Base-by-base conservation (phyloP, 2,797 vertebrate species). In the Leuciscus waleckii region DNA sequence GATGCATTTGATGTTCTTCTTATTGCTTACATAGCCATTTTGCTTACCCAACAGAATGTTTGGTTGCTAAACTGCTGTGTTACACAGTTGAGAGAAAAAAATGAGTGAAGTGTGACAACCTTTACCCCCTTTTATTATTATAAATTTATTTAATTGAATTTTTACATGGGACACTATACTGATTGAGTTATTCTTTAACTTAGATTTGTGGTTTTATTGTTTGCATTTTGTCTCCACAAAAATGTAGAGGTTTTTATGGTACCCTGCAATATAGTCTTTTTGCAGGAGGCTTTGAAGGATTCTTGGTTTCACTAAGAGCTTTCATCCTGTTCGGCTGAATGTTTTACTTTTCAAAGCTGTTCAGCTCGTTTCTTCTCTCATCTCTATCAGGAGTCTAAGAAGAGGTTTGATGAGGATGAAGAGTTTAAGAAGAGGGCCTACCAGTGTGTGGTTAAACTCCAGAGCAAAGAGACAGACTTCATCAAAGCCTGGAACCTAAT, bases 361-460 rank as follows among this genome's bases (percentile, higher is more conserved):
- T 81, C 3, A 87, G 73, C 32, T 14, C 1, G 13, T 43, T 79
- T 70, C 77, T 87, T 79, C 79, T 86, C 84, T 35, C 43, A 83
- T 16, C 0, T 37, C 49, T 35, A 46, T 46, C 79, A 99, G 98
- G 98, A 99, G 91, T 99, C 98, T 1, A 99, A 99, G 93, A 97
- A 96, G 90, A 96, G 98, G 11, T 99, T 99, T 88, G 98, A 99
- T 87, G 95, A 95, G 0, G 98, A 99, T 2, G 98, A 98, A 87
- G 97, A 95, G 7, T 99, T 99, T 82, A 99, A 99, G 94, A 98
- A 97, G 88, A 94, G 95, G 65, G 98, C 97, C 1, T 99, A 99
- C 85, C 95, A 96, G 89, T 99, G 98, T 79, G 98, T 99, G 16
- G 98, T 99, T 90, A 92, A 93, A 32, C 96, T 99, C 82, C 98